Conservation (phyloP, 64 coral and sea anemone genomes). For the Orbicella faveolata region DNA sequence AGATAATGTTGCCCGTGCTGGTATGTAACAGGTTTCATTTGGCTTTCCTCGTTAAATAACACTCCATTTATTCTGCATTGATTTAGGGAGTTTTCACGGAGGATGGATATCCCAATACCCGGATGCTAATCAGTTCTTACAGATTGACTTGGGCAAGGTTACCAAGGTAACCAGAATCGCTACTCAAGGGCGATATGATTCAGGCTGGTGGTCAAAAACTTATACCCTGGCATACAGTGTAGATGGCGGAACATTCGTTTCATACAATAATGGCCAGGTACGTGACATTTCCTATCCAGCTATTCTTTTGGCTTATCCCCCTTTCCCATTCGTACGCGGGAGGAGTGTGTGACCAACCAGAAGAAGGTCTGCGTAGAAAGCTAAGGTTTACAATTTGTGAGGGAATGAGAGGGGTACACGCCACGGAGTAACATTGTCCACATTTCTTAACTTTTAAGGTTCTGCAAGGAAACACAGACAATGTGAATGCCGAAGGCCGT, state of each 20-base stretch:
- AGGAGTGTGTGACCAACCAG: no score
- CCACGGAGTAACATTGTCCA: no score
- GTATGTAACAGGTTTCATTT: no score
- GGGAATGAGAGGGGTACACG: no score
- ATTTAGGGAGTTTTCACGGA: not conserved
- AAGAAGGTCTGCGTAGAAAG: no score
- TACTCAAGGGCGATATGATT: slow-evolving; percentile 10
- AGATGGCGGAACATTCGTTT: slow-evolving; percentile 7
- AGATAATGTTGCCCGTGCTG: no score
- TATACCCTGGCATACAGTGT: slow-evolving; percentile 30
- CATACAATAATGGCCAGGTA: slow-evolving; percentile 36
- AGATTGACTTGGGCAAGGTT: slow-evolving; percentile 34
- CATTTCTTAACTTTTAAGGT: not conserved
- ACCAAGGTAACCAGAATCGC: slow-evolving; percentile 35
- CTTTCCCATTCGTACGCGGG: no score
- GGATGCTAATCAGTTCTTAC: slow-evolving; percentile 13
- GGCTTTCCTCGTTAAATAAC: not conserved
- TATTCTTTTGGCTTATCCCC: no score
- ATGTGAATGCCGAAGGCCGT: slow-evolving; percentile 12
- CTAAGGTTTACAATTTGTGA: no score
- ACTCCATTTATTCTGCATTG: not conserved
- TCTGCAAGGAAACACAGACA: slow-evolving; percentile 55
- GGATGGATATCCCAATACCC: slow-evolving; percentile 4
- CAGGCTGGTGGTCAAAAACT: slow-evolving; percentile 30
- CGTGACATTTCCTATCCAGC: not conserved